These are phyloP conservation scores for Pentamera pediparva DNA, from an alignment of 53 echinoderm and acorn worm genomes.

Conservation along the genomic window DNA sequence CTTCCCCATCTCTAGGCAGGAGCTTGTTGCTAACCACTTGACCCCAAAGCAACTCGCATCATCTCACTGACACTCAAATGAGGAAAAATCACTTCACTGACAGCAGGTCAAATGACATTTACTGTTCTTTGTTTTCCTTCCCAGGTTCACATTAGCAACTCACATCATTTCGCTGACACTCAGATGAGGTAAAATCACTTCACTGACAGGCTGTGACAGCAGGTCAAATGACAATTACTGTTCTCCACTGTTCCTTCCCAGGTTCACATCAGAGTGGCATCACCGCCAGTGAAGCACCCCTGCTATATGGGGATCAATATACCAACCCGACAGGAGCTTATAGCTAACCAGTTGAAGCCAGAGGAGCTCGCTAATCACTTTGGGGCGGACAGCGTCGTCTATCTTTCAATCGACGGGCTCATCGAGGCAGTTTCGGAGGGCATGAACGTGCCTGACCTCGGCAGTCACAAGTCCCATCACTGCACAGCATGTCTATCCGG, in stretches of 20 bases:
- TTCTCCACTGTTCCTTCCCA: not conserved
- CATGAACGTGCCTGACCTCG: slow-evolving; percentile 48
- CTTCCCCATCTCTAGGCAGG: too few species aligned
- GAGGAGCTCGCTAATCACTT: slow-evolving; percentile 65
- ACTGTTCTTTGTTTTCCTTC: too few species aligned
- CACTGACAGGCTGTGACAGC: too few species aligned
- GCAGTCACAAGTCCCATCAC: slow-evolving; percentile 54
- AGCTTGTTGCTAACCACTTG: too few species aligned
- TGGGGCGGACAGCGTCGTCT: slow-evolving; percentile 91
- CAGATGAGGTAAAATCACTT: too few species aligned
- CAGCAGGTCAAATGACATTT: too few species aligned
- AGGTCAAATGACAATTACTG: too few species aligned
- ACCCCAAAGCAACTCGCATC: too few species aligned
- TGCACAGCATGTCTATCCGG: slow-evolving; percentile 95
- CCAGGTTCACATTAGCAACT: too few species aligned
- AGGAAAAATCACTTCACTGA: too few species aligned
- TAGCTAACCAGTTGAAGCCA: slow-evolving; percentile 72
- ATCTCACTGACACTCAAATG: too few species aligned
- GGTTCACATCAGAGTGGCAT: slow-evolving; percentile 99
- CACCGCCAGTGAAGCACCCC: slow-evolving; percentile 93
- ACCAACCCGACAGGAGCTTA: slow-evolving; percentile 90
- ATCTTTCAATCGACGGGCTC: slow-evolving; percentile 83
- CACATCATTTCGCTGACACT: too few species aligned
- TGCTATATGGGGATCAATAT: slow-evolving; percentile 99
- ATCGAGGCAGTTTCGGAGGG: slow-evolving; percentile 73